Percentiles rank a stretch among this genome's conserved stretches.
These are phyloP conservation scores for Ethmia dodecea DNA, from an alignment of 2,888 invertebrate species.

Conservation along the genomic window DNA sequence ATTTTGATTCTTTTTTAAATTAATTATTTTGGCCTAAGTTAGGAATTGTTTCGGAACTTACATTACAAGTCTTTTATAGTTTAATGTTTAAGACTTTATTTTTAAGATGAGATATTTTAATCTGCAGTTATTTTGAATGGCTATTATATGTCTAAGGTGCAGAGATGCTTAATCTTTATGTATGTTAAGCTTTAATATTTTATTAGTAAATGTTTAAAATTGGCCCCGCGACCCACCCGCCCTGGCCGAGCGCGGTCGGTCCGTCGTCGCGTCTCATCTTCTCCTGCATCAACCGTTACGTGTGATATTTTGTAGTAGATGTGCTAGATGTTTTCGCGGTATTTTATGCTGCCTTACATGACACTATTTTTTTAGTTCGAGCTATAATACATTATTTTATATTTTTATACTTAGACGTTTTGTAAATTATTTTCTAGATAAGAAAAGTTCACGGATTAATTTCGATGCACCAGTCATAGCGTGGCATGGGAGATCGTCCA, in stretches of 20 bases:
- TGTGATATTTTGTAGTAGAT: slow-evolving; percentile 71
- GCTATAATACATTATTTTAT: slow-evolving; percentile 58
- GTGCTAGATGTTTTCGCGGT: slow-evolving; percentile 58
- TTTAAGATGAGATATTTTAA: slow-evolving; percentile 77
- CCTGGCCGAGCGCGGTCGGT: slow-evolving; percentile 22
- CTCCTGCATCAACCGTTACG: slow-evolving; percentile 45
- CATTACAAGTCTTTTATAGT: slow-evolving; percentile 64
- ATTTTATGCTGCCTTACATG: slow-evolving; percentile 54
- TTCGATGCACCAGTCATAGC: slow-evolving; percentile 46
- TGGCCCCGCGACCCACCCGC: slow-evolving; percentile 28
- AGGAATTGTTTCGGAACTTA: slow-evolving; percentile 54
- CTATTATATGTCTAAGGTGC: slow-evolving; percentile 76
- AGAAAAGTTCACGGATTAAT: slow-evolving; percentile 43
- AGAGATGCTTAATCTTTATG: slow-evolving; percentile 78
- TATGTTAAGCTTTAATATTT: slow-evolving; percentile 79
- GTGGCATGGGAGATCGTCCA: slow-evolving; percentile 31
- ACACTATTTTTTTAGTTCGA: slow-evolving; percentile 42
- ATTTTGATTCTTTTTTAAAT: slow-evolving; percentile 41
- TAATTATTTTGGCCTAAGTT: slow-evolving; percentile 69
- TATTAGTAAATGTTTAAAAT: slow-evolving; percentile 75
- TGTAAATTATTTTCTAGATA: slow-evolving; percentile 69
- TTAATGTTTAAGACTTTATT: slow-evolving; percentile 73
- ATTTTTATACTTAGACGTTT: slow-evolving; percentile 69
- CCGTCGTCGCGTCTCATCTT: slow-evolving; percentile 20
- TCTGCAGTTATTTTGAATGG: slow-evolving; percentile 77